These are phyloP conservation scores for Drosophila sp. DNA, from an alignment of 1,140 invertebrate species.

Conservation along the genomic window DNA sequence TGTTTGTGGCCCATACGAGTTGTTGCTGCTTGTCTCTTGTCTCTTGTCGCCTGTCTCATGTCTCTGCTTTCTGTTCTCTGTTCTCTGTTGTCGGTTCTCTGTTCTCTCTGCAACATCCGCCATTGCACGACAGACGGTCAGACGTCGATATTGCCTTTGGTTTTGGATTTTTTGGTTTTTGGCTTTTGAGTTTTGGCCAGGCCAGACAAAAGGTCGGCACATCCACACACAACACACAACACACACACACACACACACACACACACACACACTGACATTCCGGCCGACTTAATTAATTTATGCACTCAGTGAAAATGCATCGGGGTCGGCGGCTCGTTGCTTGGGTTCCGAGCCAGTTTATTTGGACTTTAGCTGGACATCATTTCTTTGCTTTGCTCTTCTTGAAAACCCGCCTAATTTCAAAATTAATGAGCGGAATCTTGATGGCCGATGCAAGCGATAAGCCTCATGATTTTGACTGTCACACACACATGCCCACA, in stretches of 20 bases:
- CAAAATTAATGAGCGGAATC: constrained; percentile 84
- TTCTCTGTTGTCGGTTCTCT: background rate
- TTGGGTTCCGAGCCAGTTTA: constrained; percentile 45
- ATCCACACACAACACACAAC: constrained; percentile 69
- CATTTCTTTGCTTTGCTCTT: constrained; percentile 71
- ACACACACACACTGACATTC: too few species aligned
- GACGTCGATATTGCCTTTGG: constrained; percentile 43
- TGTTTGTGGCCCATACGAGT: constrained; percentile 32
- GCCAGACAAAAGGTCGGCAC: constrained; percentile 84
- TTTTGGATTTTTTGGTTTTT: constrained; percentile 31
- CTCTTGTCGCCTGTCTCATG: background rate
- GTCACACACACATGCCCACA: constrained; percentile 51
- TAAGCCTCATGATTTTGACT: constrained; percentile 79
- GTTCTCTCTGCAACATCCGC: constrained; percentile 50
- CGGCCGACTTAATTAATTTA: constrained; percentile 84
- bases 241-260: too few species aligned
- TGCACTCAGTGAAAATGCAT: constrained; percentile 75
- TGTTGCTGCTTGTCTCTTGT: background rate
- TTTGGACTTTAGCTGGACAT: constrained; percentile 70
- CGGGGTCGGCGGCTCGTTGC: constrained; percentile 18
- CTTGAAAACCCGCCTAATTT: constrained; percentile 84
- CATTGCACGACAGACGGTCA: constrained; percentile 45
- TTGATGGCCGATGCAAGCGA: constrained; percentile 83
- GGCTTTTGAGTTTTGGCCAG: constrained; percentile 42
- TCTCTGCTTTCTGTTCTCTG: background rate